phyloP scores from a whole-genome alignment of 1,140 invertebrate genomes.

The Drosophila asahinai region DNA sequence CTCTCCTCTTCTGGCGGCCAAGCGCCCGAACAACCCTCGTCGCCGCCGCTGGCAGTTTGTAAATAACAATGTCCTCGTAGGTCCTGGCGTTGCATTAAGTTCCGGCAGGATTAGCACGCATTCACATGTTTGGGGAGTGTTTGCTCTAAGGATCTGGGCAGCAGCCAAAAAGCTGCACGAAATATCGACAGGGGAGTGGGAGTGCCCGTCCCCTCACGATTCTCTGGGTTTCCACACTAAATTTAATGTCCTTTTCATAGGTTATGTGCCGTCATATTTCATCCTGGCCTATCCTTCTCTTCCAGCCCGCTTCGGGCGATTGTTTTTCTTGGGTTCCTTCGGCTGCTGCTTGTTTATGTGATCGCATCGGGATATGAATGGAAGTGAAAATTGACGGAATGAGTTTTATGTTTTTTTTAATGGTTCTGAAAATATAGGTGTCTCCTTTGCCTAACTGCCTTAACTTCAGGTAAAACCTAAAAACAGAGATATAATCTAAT shows the following conservation, averaged over 20 bases:
- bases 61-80: conserved; percentile 60
- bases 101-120: conserved; percentile 69
- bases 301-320: neutral
- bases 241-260: conserved; percentile 23
- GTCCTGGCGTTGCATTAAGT: conserved; percentile 48
- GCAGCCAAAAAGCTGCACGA: conserved; percentile 28
- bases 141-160: conserved; percentile 37
- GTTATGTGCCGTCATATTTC: conserved; percentile 3
- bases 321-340: neutral
- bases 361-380: conserved; percentile 1
- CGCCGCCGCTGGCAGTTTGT: conserved; percentile 55
- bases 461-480: neutral
- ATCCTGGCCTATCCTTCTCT: neutral
- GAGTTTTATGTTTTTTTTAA: neutral
- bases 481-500: neutral
- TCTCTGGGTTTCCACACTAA: neutral
- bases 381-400: neutral
- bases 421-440: neutral
- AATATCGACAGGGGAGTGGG: conserved; percentile 11
- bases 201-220: conserved; percentile 10
- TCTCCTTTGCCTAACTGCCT: neutral
- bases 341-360: neutral
- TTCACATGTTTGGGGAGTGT: conserved; percentile 16
- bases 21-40: conserved; percentile 66
- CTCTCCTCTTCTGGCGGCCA: conserved; percentile 19